These are phyloP conservation scores for Busseola fusca DNA, from an alignment of 2,888 invertebrate genomes.

Conservation along the genomic window DNA sequence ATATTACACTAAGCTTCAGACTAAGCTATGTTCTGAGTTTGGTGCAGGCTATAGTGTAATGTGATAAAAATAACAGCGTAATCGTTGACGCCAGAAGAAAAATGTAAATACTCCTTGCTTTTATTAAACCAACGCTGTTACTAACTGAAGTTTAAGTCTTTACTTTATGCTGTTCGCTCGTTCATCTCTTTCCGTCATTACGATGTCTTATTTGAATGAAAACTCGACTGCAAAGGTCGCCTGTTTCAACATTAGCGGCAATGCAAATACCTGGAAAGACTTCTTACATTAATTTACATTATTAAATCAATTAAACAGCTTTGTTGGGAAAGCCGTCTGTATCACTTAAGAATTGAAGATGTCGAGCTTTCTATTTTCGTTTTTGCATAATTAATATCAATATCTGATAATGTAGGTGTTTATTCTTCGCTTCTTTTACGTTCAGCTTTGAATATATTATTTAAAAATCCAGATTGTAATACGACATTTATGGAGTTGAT, in stretches of 20 bases:
- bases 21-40: conserved; percentile 20
- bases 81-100: conserved; percentile 26
- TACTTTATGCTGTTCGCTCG: conserved; percentile 14
- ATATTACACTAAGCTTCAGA: conserved; percentile 10
- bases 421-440: conserved; percentile 10
- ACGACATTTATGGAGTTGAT: conserved; percentile 46
- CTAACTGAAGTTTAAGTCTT: conserved; percentile 16
- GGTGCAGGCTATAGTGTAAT: conserved; percentile 18
- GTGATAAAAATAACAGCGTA: conserved; percentile 29
- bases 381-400: conserved; percentile 17
- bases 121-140: conserved; percentile 21
- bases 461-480: conserved; percentile 30
- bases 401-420: conserved; percentile 17
- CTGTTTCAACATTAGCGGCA: conserved; percentile 43
- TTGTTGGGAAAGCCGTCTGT: conserved; percentile 36
- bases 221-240: conserved; percentile 44
- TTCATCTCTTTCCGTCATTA: conserved; percentile 14
- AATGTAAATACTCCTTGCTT: conserved; percentile 28
- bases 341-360: conserved; percentile 17
- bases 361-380: conserved; percentile 35
- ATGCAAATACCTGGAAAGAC: conserved; percentile 60
- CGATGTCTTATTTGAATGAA: conserved; percentile 28
- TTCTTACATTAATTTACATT: conserved; percentile 60
- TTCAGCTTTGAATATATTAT: conserved; percentile 30
- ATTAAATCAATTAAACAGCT: conserved; percentile 56